Base-by-base conservation (phyloP, 2,113 vertebrate genomes). In the Catharus minimus region DNA sequence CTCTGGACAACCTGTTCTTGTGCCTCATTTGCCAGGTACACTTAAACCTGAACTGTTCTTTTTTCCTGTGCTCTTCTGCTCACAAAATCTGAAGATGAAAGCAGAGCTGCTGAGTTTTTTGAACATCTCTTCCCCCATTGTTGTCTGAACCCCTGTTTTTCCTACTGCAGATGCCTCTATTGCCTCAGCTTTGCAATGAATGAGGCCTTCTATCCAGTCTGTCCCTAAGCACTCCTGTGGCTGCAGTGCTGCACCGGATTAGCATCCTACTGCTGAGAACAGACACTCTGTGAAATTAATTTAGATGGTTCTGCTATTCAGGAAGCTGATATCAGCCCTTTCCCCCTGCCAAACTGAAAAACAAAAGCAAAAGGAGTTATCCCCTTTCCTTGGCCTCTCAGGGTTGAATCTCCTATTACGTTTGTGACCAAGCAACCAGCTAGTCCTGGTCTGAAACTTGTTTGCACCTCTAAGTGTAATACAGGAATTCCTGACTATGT, bases 221-320 rank as follows among this genome's bases (percentile, higher is more conserved):
- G 33, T 47, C 57, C 66, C 19, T 36, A 28, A 82, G 74, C 53
- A 12, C 46, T 65, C n/a, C 5, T 3, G 64, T 71, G 80, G 56
- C 80, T 83, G 39, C 49, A 78, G 69, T 36, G 39, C 77, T 92
- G 73, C 17, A 7, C 21, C 24, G 53, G 88, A 86, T 94, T 88
- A 94, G 52, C 85, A 33, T 88, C 82, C 79, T 64, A 41, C 85
- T 87, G 89, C 67, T 83, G 60, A 83, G 85, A 92, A 57, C 79
- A 91, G 88, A 69, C 27, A 5, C 58, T 62, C 88, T 87, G 32
- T 93, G 85, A 93, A 93, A 91, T 86, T 77, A 88, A 95, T 96
- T 96, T 93, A 77, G 41, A 68, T 88, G 79, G 36, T 80, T 94
- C 82, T 94, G 80, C 73, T 93, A 2, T 68, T 88, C 65, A 60